Conservation (phyloP, 2,797 vertebrate species). For the Hylomyscus alleni region DNA sequence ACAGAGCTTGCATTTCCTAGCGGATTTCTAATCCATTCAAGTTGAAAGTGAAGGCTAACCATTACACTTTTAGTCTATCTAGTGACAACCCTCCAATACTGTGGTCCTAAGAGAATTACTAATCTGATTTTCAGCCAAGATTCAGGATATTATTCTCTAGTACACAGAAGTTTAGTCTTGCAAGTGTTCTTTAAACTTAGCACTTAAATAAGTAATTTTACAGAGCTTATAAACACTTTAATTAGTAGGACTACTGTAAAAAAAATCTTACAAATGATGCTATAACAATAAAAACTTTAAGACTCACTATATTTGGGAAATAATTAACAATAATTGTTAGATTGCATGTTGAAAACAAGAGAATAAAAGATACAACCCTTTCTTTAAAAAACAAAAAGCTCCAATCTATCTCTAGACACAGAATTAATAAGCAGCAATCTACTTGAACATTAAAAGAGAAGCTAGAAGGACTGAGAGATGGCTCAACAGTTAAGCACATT, state of each 20-base stretch:
- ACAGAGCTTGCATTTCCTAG: neutral
- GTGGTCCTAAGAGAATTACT: neutral
- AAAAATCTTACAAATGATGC: neutral
- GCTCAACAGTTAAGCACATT: neutral
- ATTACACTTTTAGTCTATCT: neutral
- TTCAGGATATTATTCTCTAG: neutral
- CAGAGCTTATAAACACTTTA: constrained; percentile 48
- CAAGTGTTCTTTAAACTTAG: neutral
- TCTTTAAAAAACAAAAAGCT: neutral
- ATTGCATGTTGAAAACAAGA: neutral
- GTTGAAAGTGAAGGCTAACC: neutral
- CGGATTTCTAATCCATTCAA: neutral
- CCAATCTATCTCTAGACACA: neutral
- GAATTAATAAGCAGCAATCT: neutral
- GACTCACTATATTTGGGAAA: constrained; percentile 11
- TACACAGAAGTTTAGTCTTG: neutral
- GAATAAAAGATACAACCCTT: neutral
- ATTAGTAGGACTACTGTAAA: constrained; percentile 13
- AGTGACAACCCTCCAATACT: neutral
- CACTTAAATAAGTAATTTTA: constrained; percentile 56
- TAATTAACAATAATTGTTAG: constrained; percentile 46
- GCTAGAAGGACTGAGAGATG: neutral
- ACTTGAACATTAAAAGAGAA: neutral
- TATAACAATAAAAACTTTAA: constrained; percentile 62
- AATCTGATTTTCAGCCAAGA: neutral